phyloP scores from a whole-genome alignment of 2,888 invertebrate species.

The Megaustenia siamemsis region DNA sequence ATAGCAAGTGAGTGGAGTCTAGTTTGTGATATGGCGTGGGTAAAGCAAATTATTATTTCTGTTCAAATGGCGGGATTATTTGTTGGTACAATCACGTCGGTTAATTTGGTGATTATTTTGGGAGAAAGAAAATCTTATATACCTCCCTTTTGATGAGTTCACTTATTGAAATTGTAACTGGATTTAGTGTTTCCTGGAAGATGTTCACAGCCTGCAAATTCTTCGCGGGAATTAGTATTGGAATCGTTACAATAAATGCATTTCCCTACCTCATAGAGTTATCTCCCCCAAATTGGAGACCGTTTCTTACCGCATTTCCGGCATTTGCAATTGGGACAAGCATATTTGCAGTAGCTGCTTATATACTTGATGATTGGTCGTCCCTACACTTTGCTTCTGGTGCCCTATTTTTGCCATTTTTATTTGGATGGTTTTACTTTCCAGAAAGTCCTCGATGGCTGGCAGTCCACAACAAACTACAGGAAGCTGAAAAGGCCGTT shows the following conservation, averaged over 20 bases:
- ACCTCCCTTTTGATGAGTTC: not conserved
- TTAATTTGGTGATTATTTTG: conserved; percentile 75
- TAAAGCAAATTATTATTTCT: conserved; percentile 70
- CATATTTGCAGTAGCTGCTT: not conserved
- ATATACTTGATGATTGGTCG: conserved; percentile 6
- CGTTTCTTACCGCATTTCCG: not conserved
- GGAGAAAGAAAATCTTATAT: conserved; percentile 69
- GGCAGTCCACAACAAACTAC: not conserved
- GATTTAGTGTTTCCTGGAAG: conserved; percentile 17
- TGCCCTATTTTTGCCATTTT: not conserved
- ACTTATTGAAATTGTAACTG: conserved; percentile 14
- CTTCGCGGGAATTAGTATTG: conserved; percentile 9
- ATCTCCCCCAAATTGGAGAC: not conserved
- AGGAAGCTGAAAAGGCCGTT: not conserved
- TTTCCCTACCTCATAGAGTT: conserved; percentile 26
- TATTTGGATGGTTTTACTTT: conserved; percentile 14
- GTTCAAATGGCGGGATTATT: conserved; percentile 76
- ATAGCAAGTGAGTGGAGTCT: conserved; percentile 69
- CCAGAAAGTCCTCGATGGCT: conserved; percentile 36
- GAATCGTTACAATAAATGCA: not conserved
- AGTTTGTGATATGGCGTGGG: conserved; percentile 67
- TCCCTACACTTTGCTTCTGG: not conserved
- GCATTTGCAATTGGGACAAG: not conserved
- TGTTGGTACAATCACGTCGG: conserved; percentile 73
- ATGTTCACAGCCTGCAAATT: conserved; percentile 29